Base-by-base conservation (phyloP, 2,113 vertebrate species). In the Paralichthys olivaceus region DNA sequence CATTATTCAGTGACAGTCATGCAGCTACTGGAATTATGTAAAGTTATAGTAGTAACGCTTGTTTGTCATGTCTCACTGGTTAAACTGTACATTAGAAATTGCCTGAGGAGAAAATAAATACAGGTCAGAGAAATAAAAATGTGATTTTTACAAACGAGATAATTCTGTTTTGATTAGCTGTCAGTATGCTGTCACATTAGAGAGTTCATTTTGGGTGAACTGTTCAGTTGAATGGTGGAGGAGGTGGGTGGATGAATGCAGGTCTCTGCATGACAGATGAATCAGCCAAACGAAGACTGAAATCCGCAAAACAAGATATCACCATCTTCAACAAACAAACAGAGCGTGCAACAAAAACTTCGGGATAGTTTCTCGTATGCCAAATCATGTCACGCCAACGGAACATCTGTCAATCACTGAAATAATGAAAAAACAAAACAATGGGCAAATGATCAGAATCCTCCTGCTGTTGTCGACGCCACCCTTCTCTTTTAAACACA, bases 151-250 rank as follows among this genome's bases (percentile, higher is more conserved):
- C 37, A 71, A 77, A 68, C 8, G 4, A 34, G 61, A 43, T 58
- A 72, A 84, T 65, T 69, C 53, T 78, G 73, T 77, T 86, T 84
- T 81, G 72, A 86, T 77, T 72, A 75, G 60, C 63, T 86, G 84
- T 79, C 85, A 80, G 56, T 70, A 28, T 2, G 19, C 70, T 80
- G 84, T 80, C 70, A 80, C 64, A 47, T 84, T 17, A 74, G 26
- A 74, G 71, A 60, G 72, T 74, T 77, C n/a, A 17, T 67, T 55
- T 43, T 64, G 82, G 75, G 80, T 84, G 78, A 80, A 63, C 19
- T 57, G 51, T 70, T 78, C 49, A 29, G 60, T 7, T 45, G n/a
- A 74, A 58, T 57, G 69, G 68, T 58, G 54, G 29, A 15, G 61
- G 26, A 32, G 60, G 65, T 11, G 15, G 34, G 15, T 23, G 17